Evolutionary conservation across 2,888 invertebrate species (phyloP), one percentile per base, ranked within the genome.

Genomic region (Oscheius sp.): DNA sequence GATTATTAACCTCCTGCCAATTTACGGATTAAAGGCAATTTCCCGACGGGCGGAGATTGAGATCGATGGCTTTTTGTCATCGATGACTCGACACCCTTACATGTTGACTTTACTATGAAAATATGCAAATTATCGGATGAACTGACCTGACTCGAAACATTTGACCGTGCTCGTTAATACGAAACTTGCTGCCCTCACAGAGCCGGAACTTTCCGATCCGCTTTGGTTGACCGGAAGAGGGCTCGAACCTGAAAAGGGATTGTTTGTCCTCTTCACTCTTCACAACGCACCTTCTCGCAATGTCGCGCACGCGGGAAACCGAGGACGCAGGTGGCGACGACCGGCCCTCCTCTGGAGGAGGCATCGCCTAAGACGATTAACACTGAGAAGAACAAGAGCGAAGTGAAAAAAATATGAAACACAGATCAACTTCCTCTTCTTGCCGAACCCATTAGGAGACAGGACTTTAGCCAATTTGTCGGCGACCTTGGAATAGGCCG

Each of bases 141-240:
- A 45, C 69, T 23, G 21, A 69, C 69, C 56, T 69, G 52, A 41
- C 27, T 45, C 69, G 35, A 29, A 35, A 55, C 55, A 55, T 53
- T 18, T 69, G 69, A 29, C 69, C 69, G 45, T 69, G 56, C 21
- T 69, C 69, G 41, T 55, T 55, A n/a, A 56, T n/a, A 12, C 69
- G 69, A 23, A 55, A 69, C 23, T 27, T 63, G 43, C 18, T 61
- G 61, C 43, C 45, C 41, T 69, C 69, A 21, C 43, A 21, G 18
- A 69, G 55, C 43, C 69, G 69, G 69, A 69, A 69, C 49, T 66
- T 66, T 7, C 69, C 69, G 41, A 69, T 13, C 21, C 69, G 55
- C 25, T 69, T 69, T 27, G 69, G 18, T 25, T 21, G 52, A 16
- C 41, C 56, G 55, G 56, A 52, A 56, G 69, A 69, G 35, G 69